Base-by-base conservation (phyloP, 53 echinoderm and acorn worm species). In the Temnopleurus reevesii region DNA sequence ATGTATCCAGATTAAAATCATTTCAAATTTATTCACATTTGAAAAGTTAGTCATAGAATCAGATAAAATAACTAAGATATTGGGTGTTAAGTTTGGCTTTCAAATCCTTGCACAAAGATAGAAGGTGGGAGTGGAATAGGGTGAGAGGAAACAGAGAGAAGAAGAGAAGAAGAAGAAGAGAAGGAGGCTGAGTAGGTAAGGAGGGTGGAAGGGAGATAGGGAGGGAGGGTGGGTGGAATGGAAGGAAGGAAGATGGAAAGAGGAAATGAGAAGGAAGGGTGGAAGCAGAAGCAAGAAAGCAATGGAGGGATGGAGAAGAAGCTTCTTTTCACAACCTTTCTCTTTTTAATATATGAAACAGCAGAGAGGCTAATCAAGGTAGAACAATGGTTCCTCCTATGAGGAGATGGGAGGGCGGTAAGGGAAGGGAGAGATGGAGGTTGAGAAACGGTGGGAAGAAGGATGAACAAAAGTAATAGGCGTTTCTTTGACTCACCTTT, bases 401-500 rank as follows among this genome's bases (percentile, higher is more conserved):
- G 8, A 51, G 9, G 53, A 51, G 53, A 15, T 8, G 53, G 53
- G 53, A 51, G 53, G 53, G 53, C 9, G 53, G 9, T 10, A 15
- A 51, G 30, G 46, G 34, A 59, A 86, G 49, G 3, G 18, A 54
- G 53, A 34, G 51, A 53, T 12, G n/a, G 28, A 63, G 36, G 45
- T 82, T 84, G 43, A 56, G n/a, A 80, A 27, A 29, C 7, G 54
- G 13, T 15, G 55, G 18, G 55, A 55, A 21, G 13, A 4, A 55
- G 13, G 21, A 17, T 19, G 5, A 55, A 55, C 18, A 55, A 55
- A 17, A 55, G 55, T 9, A 9, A 55, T 49, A 9, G 0, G 49
- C 15, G 15, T 49, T 49, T 12, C 9, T 15, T 49, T 49, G 15
- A 36, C 83, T 92, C 41, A 96, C 98, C 94, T 55, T 94, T 79